Conservation (phyloP, 2,113 vertebrate genomes). For the Isichthys henryi region DNA sequence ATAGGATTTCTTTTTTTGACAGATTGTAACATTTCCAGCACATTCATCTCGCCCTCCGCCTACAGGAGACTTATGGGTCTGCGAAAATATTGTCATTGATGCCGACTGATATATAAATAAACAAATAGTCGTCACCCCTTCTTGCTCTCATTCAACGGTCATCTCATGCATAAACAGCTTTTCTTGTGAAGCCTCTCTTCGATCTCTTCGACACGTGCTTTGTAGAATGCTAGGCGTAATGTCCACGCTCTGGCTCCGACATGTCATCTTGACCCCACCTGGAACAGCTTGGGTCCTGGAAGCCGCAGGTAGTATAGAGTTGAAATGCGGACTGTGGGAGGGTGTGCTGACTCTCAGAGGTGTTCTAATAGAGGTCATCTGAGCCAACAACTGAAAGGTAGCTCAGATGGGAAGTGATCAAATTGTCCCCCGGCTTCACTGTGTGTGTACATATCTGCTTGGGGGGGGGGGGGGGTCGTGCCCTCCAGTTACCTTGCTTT, state of each 20-base stretch:
- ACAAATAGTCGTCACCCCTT: not conserved
- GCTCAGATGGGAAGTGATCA: not conserved
- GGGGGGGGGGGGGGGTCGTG: not conserved
- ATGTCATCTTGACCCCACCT: not conserved
- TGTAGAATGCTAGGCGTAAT: not conserved
- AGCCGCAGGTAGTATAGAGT: not conserved
- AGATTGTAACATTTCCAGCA: not conserved
- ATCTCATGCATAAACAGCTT: not conserved
- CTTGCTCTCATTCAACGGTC: not conserved
- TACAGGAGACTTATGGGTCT: conserved; percentile 4
- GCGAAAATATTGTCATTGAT: conserved; percentile 4
- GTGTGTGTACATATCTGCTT: not conserved
- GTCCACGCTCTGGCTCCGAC: not conserved
- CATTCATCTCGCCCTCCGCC: not conserved
- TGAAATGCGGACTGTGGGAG: not conserved
- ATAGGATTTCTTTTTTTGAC: conserved; percentile 5
- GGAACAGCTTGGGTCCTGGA: not conserved
- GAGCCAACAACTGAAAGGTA: not conserved
- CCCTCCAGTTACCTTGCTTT: not conserved
- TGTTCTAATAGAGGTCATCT: not conserved
- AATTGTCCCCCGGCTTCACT: not conserved
- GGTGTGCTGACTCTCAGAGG: not conserved
- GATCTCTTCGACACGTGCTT: not conserved
- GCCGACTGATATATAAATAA: conserved; percentile 11
- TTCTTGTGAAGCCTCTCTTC: not conserved